Conservation (phyloP, 2,888 invertebrate species). For the Lymantria dispar region DNA sequence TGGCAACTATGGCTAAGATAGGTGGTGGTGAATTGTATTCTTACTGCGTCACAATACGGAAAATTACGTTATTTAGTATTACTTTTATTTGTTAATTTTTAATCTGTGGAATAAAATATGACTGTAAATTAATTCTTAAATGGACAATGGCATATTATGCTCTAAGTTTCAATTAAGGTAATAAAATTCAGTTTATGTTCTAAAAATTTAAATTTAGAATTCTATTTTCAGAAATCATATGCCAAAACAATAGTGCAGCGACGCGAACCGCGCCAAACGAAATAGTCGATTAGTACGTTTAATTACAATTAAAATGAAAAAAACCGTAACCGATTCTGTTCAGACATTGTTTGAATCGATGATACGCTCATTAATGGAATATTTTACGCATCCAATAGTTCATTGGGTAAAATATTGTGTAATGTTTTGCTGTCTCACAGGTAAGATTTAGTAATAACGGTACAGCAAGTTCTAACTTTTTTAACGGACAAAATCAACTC, state of each 20-base stretch:
- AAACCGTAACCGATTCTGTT: conserved; percentile 44
- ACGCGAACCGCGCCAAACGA: conserved; percentile 16
- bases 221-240: neutral
- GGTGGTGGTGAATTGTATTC: too few relatives aligned
- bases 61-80: neutral
- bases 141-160: too few relatives aligned
- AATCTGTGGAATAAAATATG: too few relatives aligned
- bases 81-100: neutral
- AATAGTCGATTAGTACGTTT: conserved; percentile 37
- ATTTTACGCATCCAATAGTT: conserved; percentile 27
- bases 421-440: conserved; percentile 31
- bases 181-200: neutral
- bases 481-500: neutral
- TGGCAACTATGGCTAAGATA: too few relatives aligned
- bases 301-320: conserved; percentile 41
- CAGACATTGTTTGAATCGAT: conserved; percentile 47
- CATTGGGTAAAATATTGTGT: conserved; percentile 31
- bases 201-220: conserved; percentile 1
- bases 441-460: conserved; percentile 22
- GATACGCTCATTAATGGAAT: conserved; percentile 39
- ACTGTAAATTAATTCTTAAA: too few relatives aligned
- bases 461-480: conserved; percentile 1
- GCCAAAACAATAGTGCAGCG: conserved; percentile 22
- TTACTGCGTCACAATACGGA: too few relatives aligned
- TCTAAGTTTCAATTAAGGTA: neutral